These are phyloP conservation scores for Chrysomela aeneicollis DNA, from an alignment of 2,888 invertebrate species.

Conservation along the genomic window DNA sequence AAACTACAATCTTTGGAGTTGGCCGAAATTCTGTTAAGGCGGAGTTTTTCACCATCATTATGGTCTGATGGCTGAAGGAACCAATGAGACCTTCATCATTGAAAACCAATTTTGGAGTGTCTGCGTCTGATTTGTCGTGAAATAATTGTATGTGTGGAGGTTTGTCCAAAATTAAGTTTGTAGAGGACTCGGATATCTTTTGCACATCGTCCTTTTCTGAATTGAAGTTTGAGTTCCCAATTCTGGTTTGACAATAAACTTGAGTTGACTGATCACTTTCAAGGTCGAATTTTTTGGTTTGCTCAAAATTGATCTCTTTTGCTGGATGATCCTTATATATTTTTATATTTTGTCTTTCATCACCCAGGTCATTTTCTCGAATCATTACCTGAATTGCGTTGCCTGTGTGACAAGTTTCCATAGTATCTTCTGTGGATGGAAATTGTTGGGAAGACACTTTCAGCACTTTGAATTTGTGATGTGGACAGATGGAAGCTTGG, in stretches of 20 bases:
- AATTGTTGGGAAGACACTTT: constrained; percentile 27
- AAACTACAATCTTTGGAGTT: constrained; percentile 31
- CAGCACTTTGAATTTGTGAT: constrained; percentile 28
- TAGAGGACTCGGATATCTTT: constrained; percentile 7
- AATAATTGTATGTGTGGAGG: constrained; percentile 24
- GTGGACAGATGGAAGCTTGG: constrained; percentile 36
- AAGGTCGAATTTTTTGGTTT: constrained; percentile 17
- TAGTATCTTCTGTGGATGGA: constrained; percentile 14
- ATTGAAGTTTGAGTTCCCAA: constrained; percentile 3
- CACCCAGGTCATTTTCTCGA: no score
- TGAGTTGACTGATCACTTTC: constrained; percentile 25
- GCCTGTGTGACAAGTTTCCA: neutral
- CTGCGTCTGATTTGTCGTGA: constrained; percentile 20
- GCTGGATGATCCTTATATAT: neutral
- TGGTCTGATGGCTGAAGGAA: constrained; percentile 17
- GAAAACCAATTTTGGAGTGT: constrained; percentile 19
- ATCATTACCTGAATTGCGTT: neutral
- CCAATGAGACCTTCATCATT: constrained; percentile 13
- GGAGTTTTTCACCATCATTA: constrained; percentile 12
- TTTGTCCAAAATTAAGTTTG: neutral
- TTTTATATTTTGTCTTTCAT: constrained; percentile 2
- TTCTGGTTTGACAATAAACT: constrained; percentile 24
- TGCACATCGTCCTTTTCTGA: neutral
- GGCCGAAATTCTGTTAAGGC: neutral
- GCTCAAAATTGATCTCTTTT: constrained; percentile 16